Percentiles rank a stretch among this genome's conserved stretches.
Evolutionary conservation across 2,888 invertebrate genomes (phyloP).

Genomic region (Lithophane semibrunnea): DNA sequence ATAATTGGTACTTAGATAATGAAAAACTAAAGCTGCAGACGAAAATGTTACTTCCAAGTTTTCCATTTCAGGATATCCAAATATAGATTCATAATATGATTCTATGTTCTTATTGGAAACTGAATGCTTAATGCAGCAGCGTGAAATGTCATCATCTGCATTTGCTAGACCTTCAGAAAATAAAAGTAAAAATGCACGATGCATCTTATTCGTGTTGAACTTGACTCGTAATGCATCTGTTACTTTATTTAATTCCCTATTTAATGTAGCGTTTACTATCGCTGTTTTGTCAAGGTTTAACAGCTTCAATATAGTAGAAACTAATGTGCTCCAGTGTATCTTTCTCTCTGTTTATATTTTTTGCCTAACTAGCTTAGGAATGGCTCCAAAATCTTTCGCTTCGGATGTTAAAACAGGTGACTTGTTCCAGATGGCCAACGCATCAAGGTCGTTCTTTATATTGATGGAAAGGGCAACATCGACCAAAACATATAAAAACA

Average conservation of each 20-base stretch:
- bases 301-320: not conserved
- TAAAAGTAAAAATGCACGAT: slow-evolving; percentile 32
- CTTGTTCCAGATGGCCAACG: not conserved
- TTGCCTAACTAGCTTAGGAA: not conserved
- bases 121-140: not conserved
- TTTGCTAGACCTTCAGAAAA: slow-evolving; percentile 23
- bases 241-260: slow-evolving; percentile 37
- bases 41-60: not conserved
- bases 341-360: not conserved
- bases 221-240: slow-evolving; percentile 45
- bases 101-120: not conserved
- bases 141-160: slow-evolving; percentile 37
- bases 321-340: not conserved
- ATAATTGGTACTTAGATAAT: not conserved
- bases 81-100: not conserved
- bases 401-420: not conserved
- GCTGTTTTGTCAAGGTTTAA: slow-evolving; percentile 26
- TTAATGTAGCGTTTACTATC: slow-evolving; percentile 25
- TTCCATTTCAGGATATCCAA: not conserved
- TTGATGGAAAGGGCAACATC: slow-evolving; percentile 31
- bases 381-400: not conserved
- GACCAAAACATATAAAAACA: slow-evolving; percentile 26
- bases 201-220: slow-evolving; percentile 44
- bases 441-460: slow-evolving; percentile 21
- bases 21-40: not conserved